Percentiles rank a stretch among this genome's conserved stretches.
These are phyloP conservation scores for Chloroclysta siterata DNA, from an alignment of 2,888 invertebrate genomes.

Conservation along the genomic window DNA sequence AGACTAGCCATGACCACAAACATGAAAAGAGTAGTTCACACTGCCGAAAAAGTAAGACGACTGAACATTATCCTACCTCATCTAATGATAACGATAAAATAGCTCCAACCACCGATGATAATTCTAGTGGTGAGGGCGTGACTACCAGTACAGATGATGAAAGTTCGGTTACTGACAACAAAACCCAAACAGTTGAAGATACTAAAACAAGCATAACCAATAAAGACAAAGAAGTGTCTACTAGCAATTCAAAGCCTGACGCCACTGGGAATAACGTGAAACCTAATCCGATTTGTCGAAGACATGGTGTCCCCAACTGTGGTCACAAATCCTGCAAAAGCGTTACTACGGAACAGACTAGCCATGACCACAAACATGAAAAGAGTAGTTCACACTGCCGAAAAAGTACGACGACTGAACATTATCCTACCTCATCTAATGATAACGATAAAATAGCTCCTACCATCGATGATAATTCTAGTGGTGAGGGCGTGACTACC, in stretches of 20 bases:
- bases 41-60: too few relatives aligned
- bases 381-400: not conserved
- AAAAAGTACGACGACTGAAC: not conserved
- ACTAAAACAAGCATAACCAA: not conserved
- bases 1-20: not conserved
- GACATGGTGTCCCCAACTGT: not conserved
- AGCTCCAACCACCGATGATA: not conserved
- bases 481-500: not conserved
- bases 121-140: not conserved
- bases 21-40: not conserved
- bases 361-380: not conserved
- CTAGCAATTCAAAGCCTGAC: not conserved
- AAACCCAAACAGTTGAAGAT: not conserved
- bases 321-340: not conserved
- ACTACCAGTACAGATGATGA: not conserved
- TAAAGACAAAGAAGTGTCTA: not conserved
- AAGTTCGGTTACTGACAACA: not conserved
- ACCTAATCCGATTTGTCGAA: not conserved
- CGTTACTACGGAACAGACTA: not conserved
- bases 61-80: not conserved
- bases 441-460: not conserved
- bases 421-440: not conserved
- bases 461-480: not conserved
- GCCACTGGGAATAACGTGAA: not conserved
- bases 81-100: not conserved